These are phyloP conservation scores for Protobothrops mucrosquamatus DNA, from an alignment of 2,113 vertebrate genomes.

Conservation along the genomic window DNA sequence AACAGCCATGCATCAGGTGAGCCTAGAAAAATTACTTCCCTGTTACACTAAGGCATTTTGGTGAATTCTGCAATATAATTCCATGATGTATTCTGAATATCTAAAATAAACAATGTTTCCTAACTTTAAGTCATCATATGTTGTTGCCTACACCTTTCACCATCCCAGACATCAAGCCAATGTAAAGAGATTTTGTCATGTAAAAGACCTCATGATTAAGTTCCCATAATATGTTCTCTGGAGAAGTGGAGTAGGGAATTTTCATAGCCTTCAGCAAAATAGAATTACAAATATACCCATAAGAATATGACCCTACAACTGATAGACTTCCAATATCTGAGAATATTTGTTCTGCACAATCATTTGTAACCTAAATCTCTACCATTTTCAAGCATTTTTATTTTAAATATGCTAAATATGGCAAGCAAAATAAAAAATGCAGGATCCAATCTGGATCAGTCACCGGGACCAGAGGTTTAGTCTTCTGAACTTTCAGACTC, in stretches of 20 bases:
- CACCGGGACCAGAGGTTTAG: not conserved
- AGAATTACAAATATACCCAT: not conserved
- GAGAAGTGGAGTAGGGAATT: not conserved
- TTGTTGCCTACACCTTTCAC: not conserved
- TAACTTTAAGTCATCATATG: not conserved
- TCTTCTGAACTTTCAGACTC: not conserved
- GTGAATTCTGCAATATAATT: not conserved
- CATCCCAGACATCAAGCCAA: not conserved
- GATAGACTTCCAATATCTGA: not conserved
- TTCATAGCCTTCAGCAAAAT: not conserved
- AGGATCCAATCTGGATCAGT: not conserved
- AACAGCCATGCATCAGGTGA: not conserved
- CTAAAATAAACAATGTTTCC: not conserved
- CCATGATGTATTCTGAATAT: not conserved
- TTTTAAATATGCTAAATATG: not conserved
- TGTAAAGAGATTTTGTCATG: not conserved
- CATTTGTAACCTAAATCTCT: not conserved
- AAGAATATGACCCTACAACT: not conserved
- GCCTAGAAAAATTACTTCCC: not conserved
- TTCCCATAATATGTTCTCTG: not conserved
- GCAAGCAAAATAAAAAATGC: not conserved
- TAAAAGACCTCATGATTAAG: not conserved
- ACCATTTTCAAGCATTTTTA: not conserved
- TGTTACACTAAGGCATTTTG: not conserved
- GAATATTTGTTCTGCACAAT: not conserved